Evolutionary conservation across 2,888 invertebrate genomes (phyloP).

Genomic region (Notocelia uddmanniana): DNA sequence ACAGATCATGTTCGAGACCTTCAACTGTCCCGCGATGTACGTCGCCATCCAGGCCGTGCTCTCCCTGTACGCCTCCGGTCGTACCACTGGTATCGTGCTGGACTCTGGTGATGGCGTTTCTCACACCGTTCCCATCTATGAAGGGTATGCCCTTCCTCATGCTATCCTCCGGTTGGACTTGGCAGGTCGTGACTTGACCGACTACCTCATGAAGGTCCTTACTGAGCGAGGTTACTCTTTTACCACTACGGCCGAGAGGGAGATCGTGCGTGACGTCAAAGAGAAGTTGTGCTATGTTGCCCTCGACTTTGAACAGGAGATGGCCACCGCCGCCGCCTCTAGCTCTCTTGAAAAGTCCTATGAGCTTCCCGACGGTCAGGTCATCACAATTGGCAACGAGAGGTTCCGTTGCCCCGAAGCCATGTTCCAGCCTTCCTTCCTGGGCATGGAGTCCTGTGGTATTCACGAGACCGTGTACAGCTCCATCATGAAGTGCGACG

Average conservation of each 20-base stretch:
- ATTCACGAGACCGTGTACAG: slow-evolving; percentile 97
- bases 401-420: slow-evolving; percentile 95
- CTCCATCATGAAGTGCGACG: slow-evolving; percentile 98
- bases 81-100: slow-evolving; percentile 97
- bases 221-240: slow-evolving; percentile 96
- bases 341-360: slow-evolving; percentile 97
- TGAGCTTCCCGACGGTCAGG: slow-evolving; percentile 96
- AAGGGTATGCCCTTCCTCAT: slow-evolving; percentile 94
- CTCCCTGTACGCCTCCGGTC: slow-evolving; percentile 96
- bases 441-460: slow-evolving; percentile 96
- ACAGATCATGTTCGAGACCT: slow-evolving; percentile 96
- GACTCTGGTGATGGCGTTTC: slow-evolving; percentile 97
- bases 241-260: slow-evolving; percentile 96
- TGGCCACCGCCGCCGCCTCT: slow-evolving; percentile 96
- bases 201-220: slow-evolving; percentile 97
- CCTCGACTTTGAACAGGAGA: slow-evolving; percentile 97
- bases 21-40: slow-evolving; percentile 97
- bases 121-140: slow-evolving; percentile 97
- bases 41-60: slow-evolving; percentile 97
- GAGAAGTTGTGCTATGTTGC: slow-evolving; percentile 98
- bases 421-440: slow-evolving; percentile 95
- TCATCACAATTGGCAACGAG: slow-evolving; percentile 95
- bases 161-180: slow-evolving; percentile 96
- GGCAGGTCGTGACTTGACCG: slow-evolving; percentile 96
- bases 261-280: slow-evolving; percentile 98